Percentiles rank a stretch among this genome's conserved stretches.
These are phyloP conservation scores for Poecilia wingei DNA, from an alignment of 2,797 vertebrate genomes.

Conservation along the genomic window DNA sequence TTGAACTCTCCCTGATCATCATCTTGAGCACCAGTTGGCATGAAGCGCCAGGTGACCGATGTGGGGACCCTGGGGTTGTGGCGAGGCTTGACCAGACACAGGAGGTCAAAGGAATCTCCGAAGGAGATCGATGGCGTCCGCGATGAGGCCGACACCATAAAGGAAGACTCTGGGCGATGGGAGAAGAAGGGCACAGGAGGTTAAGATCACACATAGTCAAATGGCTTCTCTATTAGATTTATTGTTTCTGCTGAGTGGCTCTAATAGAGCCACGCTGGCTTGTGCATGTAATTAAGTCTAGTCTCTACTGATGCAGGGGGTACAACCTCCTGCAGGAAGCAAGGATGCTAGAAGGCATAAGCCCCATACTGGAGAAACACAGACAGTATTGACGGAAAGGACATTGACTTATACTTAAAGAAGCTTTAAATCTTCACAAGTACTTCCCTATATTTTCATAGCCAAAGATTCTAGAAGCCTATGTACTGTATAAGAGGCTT, in stretches of 20 bases:
- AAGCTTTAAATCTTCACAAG: constrained; percentile 30
- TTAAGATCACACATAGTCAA: constrained; percentile 33
- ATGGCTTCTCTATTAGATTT: constrained; percentile 22
- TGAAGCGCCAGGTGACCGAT: constrained; percentile 95
- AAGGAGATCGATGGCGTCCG: constrained; percentile 92
- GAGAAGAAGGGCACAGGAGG: constrained; percentile 9
- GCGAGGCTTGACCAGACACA: constrained; percentile 95
- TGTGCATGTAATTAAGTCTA: constrained; percentile 19
- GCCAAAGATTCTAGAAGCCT: constrained; percentile 11
- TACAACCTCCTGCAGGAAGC: constrained; percentile 24
- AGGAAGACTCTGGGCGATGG: constrained; percentile 86
- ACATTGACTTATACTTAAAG: constrained; percentile 26
- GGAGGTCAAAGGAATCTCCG: constrained; percentile 92
- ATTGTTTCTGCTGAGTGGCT: constrained; percentile 23
- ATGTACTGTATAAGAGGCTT: constrained; percentile 22
- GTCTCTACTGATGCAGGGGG: constrained; percentile 20
- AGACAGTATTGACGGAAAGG: constrained; percentile 41
- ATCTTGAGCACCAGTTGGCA: constrained; percentile 70
- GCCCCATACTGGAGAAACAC: constrained; percentile 31
- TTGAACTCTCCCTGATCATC: constrained; percentile 80
- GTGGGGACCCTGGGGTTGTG: constrained; percentile 90
- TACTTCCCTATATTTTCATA: constrained; percentile 19
- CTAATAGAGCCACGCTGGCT: constrained; percentile 13
- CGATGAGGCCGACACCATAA: constrained; percentile 93
- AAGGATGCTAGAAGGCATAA: constrained; percentile 28